Base-by-base conservation (phyloP, 2,888 invertebrate species). In the Hypsopygia costalis region DNA sequence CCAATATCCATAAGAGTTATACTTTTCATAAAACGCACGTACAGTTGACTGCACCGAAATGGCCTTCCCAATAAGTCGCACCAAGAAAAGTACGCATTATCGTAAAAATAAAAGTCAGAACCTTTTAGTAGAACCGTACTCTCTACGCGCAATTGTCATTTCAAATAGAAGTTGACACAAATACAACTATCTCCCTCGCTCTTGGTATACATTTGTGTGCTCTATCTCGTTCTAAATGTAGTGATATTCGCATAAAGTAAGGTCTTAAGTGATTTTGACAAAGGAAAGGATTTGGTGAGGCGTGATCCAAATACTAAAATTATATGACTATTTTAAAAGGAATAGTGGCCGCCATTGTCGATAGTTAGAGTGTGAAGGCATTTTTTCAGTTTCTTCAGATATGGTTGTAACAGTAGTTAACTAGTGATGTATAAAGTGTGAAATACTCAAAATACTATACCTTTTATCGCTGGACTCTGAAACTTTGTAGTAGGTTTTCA, bases 101-200 rank as follows among this genome's bases (percentile, higher is more conserved):
- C 70, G 70, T 81, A 75, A 80, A 78, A 79, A 73, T 78, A 79
- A 81, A 74, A 75, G 66, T 69, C 52, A 48, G 51, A 76, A 75
- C 76, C 81, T 80, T 66, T 79, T 75, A 76, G 58, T 55, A 54
- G 40, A 62, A 55, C 58, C 65, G 65, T 70, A 72, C 64, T 51
- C 55, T 28, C 16, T 20, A 25, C 11, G 33, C 56, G 58, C 62
- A 65, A 69, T 64, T 62, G 58, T 68, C 52, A 53, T 49, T 46
- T 42, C 44, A 43, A 38, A 30, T 27, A 34, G 42, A 40, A 41
- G 47, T 46, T 48, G 42, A 41, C 41, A 37, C 43, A 47, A 52
- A 25, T 57, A 55, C 39, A 25, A 2, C 49, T 40, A 36, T 65
- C 63, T 50, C 56, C 7, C 40, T 73, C 51, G 1, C 46, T 28